phyloP scores from a whole-genome alignment of 2,888 invertebrate genomes.

The Carabus problematicus region DNA sequence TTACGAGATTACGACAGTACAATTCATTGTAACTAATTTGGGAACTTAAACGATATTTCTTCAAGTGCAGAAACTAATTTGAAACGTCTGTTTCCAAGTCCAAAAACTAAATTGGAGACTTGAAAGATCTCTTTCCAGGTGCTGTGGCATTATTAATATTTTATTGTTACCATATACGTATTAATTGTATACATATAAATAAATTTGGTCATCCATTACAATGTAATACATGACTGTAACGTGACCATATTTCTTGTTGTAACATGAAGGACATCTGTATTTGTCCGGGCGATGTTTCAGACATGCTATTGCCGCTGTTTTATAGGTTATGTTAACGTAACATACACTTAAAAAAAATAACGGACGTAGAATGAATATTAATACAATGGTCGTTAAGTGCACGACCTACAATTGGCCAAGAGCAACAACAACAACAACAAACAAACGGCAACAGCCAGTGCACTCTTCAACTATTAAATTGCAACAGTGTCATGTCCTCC shows the following conservation, averaged over 20 bases:
- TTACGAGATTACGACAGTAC: too few relatives aligned
- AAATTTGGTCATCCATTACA: not conserved
- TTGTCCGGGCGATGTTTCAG: not conserved
- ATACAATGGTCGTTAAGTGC: not conserved
- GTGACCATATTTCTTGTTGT: not conserved
- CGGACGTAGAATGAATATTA: not conserved
- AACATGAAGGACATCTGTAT: not conserved
- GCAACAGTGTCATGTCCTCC: not conserved
- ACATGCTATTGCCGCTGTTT: not conserved
- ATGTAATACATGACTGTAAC: not conserved
- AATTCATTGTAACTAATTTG: too few relatives aligned
- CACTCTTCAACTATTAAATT: conserved; percentile 4
- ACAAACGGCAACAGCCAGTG: conserved; percentile 7
- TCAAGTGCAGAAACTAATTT: too few relatives aligned
- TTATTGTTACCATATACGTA: not conserved
- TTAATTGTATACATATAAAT: not conserved
- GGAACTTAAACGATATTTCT: too few relatives aligned
- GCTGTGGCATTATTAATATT: not conserved
- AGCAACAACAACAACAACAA: conserved; percentile 2
- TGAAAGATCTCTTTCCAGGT: too few relatives aligned
- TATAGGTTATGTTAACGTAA: not conserved
- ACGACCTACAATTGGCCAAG: not conserved
- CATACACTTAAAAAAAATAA: not conserved
- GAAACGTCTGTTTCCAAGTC: too few relatives aligned
- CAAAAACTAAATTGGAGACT: too few relatives aligned